Evolutionary conservation across 2,888 invertebrate species (phyloP), one percentile per base, ranked within the genome.

Genomic region (Lycocerus yunnanus): DNA sequence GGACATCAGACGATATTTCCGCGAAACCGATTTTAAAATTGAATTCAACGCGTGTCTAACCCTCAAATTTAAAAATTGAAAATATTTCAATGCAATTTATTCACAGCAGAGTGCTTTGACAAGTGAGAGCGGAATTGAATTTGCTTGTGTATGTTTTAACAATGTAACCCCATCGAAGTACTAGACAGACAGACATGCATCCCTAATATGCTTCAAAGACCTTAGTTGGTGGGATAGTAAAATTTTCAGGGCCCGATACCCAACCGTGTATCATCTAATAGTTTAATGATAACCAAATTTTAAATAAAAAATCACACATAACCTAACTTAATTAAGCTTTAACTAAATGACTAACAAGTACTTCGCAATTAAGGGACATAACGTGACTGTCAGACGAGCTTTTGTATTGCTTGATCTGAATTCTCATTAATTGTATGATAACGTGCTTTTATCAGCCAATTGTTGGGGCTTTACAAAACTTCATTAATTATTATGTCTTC

Each of bases 21-120:
- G 85, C 82, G 82, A 82, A 84, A 83, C 80, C 83, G 82, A 84
- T 81, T 84, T 85, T 85, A 85, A 84, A 84, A 83, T 84, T 82
- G 83, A 82, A 80, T 79, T 68, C 78, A 77, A 70, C 74, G 76
- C 79, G 78, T 76, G 81, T 81, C 78, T 80, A 81, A 80, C 81
- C 83, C 82, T 80, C 76, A 81, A 84, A 84, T 85, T 85, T 85
- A 84, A 86, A 87, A 86, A 84, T 85, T 85, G 84, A 86, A 86
- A 86, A 82, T 84, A 83, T 85, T 86, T 86, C 85, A 86, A 86
- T 86, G 85, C 84, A 84, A 86, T 87, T 86, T 86, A 83, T 86
- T 86, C 85, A 86, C 87, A 86, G 83, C 82, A 85, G 84, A 85
- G 78, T 84, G 84, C 81, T 80, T 83, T 84, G 85, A 85, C 84